These are phyloP conservation scores for Ia io DNA, from an alignment of 2,113 vertebrate genomes.

Conservation along the genomic window DNA sequence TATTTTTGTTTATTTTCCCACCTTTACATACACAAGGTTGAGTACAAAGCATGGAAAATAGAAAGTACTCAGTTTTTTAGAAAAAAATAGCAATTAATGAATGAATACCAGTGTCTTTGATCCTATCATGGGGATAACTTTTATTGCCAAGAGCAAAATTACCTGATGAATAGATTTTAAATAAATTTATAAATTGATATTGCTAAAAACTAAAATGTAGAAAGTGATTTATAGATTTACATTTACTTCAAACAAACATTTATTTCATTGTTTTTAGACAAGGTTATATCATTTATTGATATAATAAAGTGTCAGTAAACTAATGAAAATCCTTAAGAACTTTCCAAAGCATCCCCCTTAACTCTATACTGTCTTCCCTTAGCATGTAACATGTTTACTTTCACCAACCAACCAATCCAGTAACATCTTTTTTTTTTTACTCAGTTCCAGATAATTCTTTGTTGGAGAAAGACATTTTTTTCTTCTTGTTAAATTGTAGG, in stretches of 20 bases:
- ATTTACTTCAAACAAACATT: not conserved
- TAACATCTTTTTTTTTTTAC: not conserved
- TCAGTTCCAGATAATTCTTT: not conserved
- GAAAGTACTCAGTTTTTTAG: not conserved
- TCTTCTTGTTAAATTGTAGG: not conserved
- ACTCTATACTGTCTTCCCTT: not conserved
- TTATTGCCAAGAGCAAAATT: not conserved
- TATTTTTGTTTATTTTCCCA: not conserved
- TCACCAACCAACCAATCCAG: not conserved
- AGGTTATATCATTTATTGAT: not conserved
- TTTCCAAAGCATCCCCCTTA: not conserved
- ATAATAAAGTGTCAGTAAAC: not conserved
- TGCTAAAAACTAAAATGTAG: not conserved
- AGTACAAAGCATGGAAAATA: not conserved
- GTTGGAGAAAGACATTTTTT: not conserved
- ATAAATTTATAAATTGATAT: not conserved
- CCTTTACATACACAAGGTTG: not conserved
- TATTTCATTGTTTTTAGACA: not conserved
- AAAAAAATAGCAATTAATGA: not conserved
- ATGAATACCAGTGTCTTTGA: not conserved
- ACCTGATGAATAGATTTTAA: not conserved
- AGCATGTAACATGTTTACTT: not conserved
- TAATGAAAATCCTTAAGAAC: not conserved
- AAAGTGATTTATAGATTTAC: not conserved
- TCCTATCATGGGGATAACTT: not conserved